phyloP scores from a whole-genome alignment of 2,113 vertebrate species.

The Microtus ochrogaster region DNA sequence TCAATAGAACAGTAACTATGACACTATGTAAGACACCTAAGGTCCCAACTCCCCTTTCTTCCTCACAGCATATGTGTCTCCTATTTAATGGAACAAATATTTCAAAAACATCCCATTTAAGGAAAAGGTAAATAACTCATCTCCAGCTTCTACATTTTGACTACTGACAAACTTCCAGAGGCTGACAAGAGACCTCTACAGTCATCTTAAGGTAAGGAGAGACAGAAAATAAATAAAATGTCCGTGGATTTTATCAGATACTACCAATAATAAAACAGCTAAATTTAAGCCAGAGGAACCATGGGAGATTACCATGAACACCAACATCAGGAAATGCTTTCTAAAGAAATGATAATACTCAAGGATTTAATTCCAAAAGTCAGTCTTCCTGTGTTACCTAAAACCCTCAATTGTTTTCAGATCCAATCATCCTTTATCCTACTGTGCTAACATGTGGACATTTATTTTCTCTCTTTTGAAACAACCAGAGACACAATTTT shows the following conservation, averaged over 20 bases:
- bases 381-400: neutral
- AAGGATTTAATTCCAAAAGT: conserved; percentile 13
- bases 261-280: neutral
- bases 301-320: neutral
- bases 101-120: conserved; percentile 40
- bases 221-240: neutral
- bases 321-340: neutral
- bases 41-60: neutral
- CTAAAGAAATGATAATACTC: neutral
- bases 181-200: neutral
- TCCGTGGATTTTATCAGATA: neutral
- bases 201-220: neutral
- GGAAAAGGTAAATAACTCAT: conserved; percentile 37
- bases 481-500: neutral
- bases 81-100: neutral
- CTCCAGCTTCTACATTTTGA: neutral
- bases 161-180: neutral
- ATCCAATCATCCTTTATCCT: neutral
- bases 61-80: neutral
- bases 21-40: neutral
- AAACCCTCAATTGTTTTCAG: neutral
- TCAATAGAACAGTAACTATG: neutral
- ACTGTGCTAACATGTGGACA: neutral
- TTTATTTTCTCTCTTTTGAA: neutral
- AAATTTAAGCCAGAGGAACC: neutral